Base-by-base conservation (phyloP, 2,797 vertebrate genomes). In the Falco naumanni region DNA sequence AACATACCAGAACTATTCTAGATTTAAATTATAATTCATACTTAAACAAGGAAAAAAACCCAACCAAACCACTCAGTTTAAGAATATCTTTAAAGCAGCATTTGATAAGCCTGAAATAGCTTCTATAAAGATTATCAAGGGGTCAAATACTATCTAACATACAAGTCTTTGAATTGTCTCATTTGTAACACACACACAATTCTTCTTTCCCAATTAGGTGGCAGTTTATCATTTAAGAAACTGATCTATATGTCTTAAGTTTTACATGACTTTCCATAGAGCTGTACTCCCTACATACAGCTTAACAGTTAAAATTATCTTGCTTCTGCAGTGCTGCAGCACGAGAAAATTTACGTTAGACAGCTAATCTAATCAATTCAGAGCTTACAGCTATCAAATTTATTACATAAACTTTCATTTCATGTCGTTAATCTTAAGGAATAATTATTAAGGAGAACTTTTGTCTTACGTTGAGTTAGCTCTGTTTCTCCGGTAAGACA, bases 381-480 rank as follows among this genome's bases (percentile, higher is more conserved):
- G 21, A 59, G 45, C 6, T 60, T 43, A 37, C 29, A 19, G 18
- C 22, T 28, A 50, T 5, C 18, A 6, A 50, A 3, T 3, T 22
- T 26, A 41, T 15, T 56, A 33, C 0, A 0, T 8, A 71, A 84
- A 6, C 6, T 39, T 69, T 51, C 10, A 29, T 29, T 78, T 70
- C 9, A 6, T 12, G 53, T 5, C 4, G 2, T 9, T 34, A 18
- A 18, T 39, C 2, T 8, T 14, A 25, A 11, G n/a, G 6, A 47
- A 4, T 15, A 43, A 16, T 13, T 53, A 19, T 24, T 13, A 61
- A 17, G 24, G 1, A 60, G 11, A 84, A 34, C 24, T 66, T 54
- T 11, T 17, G 22, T 34, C 60, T 47, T 51, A 43, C 0, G 2
- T 5, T 28, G 39, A 51, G 43, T 39, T 61, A 71, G 57, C 33